These are phyloP conservation scores for Augochlorella aurata DNA, from an alignment of 2,888 invertebrate species.

Conservation along the genomic window DNA sequence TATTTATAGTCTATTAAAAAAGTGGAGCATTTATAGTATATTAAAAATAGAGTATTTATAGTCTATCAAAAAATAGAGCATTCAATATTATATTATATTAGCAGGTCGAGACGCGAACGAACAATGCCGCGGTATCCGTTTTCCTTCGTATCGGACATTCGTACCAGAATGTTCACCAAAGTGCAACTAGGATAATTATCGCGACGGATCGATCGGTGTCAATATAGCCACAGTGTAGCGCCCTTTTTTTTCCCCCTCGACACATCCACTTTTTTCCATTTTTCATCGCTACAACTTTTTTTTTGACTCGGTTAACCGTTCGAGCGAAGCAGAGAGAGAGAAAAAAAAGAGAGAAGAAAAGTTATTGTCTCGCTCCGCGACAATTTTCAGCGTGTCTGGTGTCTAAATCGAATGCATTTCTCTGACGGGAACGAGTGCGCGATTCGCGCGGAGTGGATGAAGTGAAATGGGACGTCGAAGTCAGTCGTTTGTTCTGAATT, in stretches of 20 bases:
- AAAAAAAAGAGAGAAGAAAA: neutral
- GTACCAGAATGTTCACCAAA: constrained; percentile 9
- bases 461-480: constrained; percentile 32
- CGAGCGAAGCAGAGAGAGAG: neutral
- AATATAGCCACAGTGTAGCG: constrained; percentile 1
- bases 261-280: neutral
- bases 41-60: neutral
- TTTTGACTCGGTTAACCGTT: constrained; percentile 5
- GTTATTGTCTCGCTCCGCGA: constrained; percentile 14
- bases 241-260: neutral
- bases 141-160: neutral
- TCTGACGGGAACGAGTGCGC: neutral
- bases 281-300: constrained; percentile 11
- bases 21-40: no score
- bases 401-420: constrained; percentile 24
- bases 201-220: constrained; percentile 20
- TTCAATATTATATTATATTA: neutral
- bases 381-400: constrained; percentile 16
- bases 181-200: constrained; percentile 30
- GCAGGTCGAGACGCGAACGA: neutral
- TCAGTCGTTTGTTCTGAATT: constrained; percentile 35
- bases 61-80: neutral
- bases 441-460: constrained; percentile 5
- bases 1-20: no score
- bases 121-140: neutral